Conservation (phyloP, 2,888 invertebrate genomes). For the Tigriopus californicus region DNA sequence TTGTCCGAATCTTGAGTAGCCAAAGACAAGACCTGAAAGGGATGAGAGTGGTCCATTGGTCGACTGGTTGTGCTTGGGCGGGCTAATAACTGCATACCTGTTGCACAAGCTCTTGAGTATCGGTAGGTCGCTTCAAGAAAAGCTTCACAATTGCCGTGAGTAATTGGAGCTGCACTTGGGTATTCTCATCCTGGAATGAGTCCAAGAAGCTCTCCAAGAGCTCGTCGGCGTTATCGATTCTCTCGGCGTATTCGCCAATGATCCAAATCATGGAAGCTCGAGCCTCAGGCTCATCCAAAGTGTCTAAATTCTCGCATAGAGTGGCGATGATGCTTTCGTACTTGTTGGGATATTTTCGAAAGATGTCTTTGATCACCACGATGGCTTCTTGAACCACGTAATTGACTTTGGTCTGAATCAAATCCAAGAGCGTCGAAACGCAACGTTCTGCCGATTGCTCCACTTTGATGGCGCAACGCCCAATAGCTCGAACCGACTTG, state of each 20-base stretch:
- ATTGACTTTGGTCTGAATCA: constrained; percentile 97
- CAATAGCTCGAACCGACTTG: constrained; percentile 95
- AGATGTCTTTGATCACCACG: constrained; percentile 95
- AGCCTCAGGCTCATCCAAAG: constrained; percentile 95
- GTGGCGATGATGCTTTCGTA: constrained; percentile 99
- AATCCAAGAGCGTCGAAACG: constrained; percentile 85
- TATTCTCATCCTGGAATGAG: constrained; percentile 89
- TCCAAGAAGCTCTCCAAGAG: constrained; percentile 92
- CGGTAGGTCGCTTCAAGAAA: constrained; percentile 91
- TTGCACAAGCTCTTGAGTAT: constrained; percentile 95
- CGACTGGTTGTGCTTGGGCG: no score
- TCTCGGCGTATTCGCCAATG: constrained; percentile 90
- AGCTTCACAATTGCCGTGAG: constrained; percentile 95
- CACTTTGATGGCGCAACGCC: constrained; percentile 93
- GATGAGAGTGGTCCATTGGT: no score
- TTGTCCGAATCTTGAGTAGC: constrained; percentile 66
- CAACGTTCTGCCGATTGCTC: constrained; percentile 96
- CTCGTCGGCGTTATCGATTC: constrained; percentile 98
- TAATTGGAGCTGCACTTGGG: constrained; percentile 86
- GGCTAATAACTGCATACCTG: no score
- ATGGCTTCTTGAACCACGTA: constrained; percentile 99
- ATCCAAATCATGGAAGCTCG: constrained; percentile 86
- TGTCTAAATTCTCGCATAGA: constrained; percentile 93
- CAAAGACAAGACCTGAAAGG: constrained; percentile 27
- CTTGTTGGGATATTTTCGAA: constrained; percentile 86